phyloP scores from a whole-genome alignment of 2,797 vertebrate genomes.

The Cyprinella venusta region DNA sequence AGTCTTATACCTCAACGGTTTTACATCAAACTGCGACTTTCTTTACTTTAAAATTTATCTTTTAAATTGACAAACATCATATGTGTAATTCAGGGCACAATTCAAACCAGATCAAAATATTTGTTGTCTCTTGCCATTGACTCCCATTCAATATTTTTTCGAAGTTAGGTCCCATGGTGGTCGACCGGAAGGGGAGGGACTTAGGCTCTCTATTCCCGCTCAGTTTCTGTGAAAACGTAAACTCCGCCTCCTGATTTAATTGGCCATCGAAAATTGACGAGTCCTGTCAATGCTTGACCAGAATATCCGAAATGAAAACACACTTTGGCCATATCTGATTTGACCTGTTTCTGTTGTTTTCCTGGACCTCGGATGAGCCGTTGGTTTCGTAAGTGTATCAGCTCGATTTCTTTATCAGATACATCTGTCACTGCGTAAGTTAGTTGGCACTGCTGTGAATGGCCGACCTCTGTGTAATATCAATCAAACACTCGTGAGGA shows the following conservation, averaged over 20 bases:
- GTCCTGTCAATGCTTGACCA: background rate
- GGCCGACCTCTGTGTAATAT: background rate
- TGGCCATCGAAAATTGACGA: background rate
- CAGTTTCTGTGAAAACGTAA: background rate
- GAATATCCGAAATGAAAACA: no score
- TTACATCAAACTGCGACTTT: no score
- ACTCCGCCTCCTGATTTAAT: background rate
- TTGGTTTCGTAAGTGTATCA: background rate
- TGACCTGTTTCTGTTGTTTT: background rate
- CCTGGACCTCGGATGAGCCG: background rate
- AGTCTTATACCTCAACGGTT: no score
- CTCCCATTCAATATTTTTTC: no score
- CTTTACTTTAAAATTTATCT: no score
- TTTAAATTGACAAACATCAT: no score
- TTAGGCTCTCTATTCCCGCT: no score
- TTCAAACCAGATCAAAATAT: no score
- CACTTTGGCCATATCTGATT: background rate
- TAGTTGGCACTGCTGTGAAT: background rate
- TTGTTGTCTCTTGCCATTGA: no score
- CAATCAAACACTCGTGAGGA: background rate
- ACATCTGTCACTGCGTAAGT: background rate
- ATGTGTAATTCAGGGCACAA: no score
- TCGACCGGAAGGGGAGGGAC: no score
- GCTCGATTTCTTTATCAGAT: background rate
- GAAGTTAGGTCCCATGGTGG: no score